Evolutionary conservation across 2,888 invertebrate genomes (phyloP).

Genomic region (Halocaridina rubra): DNA sequence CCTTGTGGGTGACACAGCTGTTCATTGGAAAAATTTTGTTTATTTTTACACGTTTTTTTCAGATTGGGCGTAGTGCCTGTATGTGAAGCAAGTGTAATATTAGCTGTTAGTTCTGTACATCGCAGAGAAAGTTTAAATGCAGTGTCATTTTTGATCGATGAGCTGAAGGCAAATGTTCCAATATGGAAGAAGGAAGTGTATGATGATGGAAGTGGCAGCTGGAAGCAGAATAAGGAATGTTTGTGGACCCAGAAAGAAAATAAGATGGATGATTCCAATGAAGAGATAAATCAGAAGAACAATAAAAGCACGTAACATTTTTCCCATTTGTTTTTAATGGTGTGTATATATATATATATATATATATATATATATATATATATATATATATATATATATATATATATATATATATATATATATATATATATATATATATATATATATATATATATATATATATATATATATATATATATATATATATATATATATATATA

Average conservation of each 20-base stretch:
- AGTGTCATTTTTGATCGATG: slow-evolving; percentile 84
- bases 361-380: no score
- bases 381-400: no score
- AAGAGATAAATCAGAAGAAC: not conserved
- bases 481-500: no score
- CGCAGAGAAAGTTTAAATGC: slow-evolving; percentile 85
- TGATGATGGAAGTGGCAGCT: slow-evolving; percentile 68
- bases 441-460: no score
- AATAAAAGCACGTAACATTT: slow-evolving; percentile 48
- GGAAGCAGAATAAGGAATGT: slow-evolving; percentile 63
- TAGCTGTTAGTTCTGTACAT: slow-evolving; percentile 91
- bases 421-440: no score
- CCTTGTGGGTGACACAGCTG: no score
- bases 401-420: no score
- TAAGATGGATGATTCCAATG: not conserved
- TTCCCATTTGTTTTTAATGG: no score
- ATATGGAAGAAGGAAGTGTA: slow-evolving; percentile 98
- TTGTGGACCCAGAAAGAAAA: slow-evolving; percentile 27
- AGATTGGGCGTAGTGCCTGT: slow-evolving; percentile 86
- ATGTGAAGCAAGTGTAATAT: slow-evolving; percentile 87
- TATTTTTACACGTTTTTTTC: no score
- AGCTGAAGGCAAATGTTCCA: slow-evolving; percentile 86
- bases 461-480: no score
- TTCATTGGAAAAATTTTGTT: no score
- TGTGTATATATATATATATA: no score